Base-by-base conservation (phyloP, 2,888 invertebrate species). In the Thecocarcelia acutangulata region DNA sequence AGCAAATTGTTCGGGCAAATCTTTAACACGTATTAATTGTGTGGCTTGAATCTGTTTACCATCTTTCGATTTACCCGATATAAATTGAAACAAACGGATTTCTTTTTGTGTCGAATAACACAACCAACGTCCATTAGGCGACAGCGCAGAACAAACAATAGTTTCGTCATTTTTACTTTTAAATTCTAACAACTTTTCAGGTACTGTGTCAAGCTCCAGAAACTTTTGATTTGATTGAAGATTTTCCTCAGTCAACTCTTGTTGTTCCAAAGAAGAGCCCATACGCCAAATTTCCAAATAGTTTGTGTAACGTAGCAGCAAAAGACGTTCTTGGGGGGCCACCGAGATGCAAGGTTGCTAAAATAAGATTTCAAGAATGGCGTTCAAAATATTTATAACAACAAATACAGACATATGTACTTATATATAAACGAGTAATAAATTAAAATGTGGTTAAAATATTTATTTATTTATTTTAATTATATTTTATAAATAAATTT, bases 71-170 rank as follows among this genome's bases (percentile, higher is more conserved):
- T 85, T 85, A 4, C 87, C 86, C 61, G 81, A 59, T 33, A 68
- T 80, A 56, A 89, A 84, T 0, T 85, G 84, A 59, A 86, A 94
- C 79, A 97, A 91, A 73, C 95, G 92, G 33, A 96, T 89, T 74
- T 93, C 91, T 63, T 90, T 92, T 28, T 92, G 91, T 0, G 96
- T 96, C 0, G 96, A 95, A 88, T 96, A 97, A 6, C 94, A 93
- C 19, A 97, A 92, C 91, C 94, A 93, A 80, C 93, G 92, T 1
- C 95, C 95, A 87, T 94, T 93, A 2, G 93, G 92, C 4, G 96
- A 95, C 6, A 97, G 91, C 12, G 93, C 93, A 84, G 94, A 93
- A 84, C 94, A 94, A 6, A 93, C 91, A 33, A 97, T 94, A n/a
- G 92, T 92, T 85, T 94, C 95, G 2, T 92, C 92, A 12, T 92